Evolutionary conservation across 2,888 invertebrate species (phyloP).

Genomic region (Leptothorax acervorum): DNA sequence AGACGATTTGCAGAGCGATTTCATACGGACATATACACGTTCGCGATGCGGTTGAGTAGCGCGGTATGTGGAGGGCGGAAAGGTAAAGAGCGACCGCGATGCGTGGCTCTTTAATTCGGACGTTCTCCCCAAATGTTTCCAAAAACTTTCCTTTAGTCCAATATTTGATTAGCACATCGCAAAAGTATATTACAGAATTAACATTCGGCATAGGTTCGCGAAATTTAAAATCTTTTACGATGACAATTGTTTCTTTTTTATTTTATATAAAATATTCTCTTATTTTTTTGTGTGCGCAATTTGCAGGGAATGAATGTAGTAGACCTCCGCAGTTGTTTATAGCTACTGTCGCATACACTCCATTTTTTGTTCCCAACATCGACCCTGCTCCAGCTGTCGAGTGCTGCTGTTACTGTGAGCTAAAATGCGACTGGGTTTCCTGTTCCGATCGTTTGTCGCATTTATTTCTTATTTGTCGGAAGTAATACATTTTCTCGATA

Average conservation of each 20-base stretch:
- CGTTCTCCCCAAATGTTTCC: background rate
- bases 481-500: slow-evolving; percentile 6
- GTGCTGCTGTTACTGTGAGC: background rate
- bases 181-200: background rate
- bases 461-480: slow-evolving; percentile 25
- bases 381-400: background rate
- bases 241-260: background rate
- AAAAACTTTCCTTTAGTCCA: background rate
- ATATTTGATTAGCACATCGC: background rate
- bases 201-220: background rate
- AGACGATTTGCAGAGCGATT: slow-evolving; percentile 24
- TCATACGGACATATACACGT: background rate
- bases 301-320: background rate
- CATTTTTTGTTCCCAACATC: background rate
- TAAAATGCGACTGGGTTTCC: background rate
- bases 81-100: background rate
- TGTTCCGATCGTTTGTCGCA: background rate
- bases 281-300: background rate
- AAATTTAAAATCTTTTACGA: background rate
- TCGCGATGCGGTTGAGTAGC: background rate
- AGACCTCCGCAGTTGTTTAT: background rate
- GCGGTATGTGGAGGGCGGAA: background rate
- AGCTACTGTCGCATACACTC: background rate
- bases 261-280: background rate
- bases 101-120: background rate